Conservation (phyloP, 2,888 invertebrate species). For the Chrysotoxum bicinctum region DNA sequence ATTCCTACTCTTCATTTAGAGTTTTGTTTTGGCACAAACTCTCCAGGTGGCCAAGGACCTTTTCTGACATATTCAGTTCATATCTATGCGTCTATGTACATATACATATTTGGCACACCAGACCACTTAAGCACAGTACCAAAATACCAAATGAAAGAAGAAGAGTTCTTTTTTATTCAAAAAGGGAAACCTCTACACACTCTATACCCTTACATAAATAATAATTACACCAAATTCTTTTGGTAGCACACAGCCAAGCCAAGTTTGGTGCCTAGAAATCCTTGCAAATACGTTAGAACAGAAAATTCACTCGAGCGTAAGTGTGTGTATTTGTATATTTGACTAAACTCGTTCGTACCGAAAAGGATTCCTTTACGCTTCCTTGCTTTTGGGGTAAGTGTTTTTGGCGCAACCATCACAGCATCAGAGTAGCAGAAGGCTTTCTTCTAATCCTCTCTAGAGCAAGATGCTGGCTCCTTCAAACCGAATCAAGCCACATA, state of each 20-base stretch:
- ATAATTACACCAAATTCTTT: conserved; percentile 61
- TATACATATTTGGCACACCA: conserved; percentile 44
- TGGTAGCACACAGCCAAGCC: conserved; percentile 29
- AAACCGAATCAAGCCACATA: conserved; percentile 64
- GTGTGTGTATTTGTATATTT: conserved; percentile 9
- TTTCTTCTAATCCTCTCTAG: conserved; percentile 36
- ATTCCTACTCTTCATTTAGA: conserved; percentile 26
- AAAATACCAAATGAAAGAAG: conserved; percentile 10
- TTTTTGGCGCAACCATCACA: conserved; percentile 31
- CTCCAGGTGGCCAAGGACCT: conserved; percentile 30
- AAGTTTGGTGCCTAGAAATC: conserved; percentile 29
- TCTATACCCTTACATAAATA: conserved; percentile 44
- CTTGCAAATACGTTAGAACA: conserved; percentile 28
- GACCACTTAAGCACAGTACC: conserved; percentile 47
- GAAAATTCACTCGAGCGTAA: conserved; percentile 17
- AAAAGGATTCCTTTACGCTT: conserved; percentile 1
- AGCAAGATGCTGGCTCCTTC: conserved; percentile 34
- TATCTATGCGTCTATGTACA: too few species aligned
- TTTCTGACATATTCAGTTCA: conserved; percentile 10
- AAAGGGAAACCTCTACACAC: conserved; percentile 6
- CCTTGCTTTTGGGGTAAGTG: conserved; percentile 27
- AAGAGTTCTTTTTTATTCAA: conserved; percentile 34
- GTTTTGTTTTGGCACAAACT: conserved; percentile 33
- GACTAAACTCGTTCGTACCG: neutral
- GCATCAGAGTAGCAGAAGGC: conserved; percentile 25